Base-by-base conservation (phyloP, 2,888 invertebrate genomes). In the Gari tellinella region DNA sequence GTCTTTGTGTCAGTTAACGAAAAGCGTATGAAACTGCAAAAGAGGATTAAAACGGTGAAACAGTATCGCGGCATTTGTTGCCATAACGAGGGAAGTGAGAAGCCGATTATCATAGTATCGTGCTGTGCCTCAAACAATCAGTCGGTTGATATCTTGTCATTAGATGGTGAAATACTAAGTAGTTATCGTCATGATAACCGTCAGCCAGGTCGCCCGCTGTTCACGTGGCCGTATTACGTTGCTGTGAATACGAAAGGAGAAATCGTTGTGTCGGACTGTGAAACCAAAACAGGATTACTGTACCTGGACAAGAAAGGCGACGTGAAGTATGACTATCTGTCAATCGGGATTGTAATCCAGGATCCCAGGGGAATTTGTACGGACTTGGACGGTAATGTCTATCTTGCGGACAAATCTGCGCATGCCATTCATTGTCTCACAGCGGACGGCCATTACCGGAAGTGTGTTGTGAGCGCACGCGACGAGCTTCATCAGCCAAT, bases 171-270 rank as follows among this genome's bases (percentile, higher is more conserved):
- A 51, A 68, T 84, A 43, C 26, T 84, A 17, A 72, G 75, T 25
- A 80, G 75, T 31, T 80, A 64, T 38, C 72, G 84, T 0, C 80
- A 84, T 21, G 84, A 84, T 62, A 78, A 72, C 48, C 75, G 84
- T 14, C 77, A 76, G 23, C 77, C 72, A 19, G 79, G 82, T 1
- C 65, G 76, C 8, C 69, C 77, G 7, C 52, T 84, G n/a, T 84
- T 84, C 60, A 82, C 84, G 15, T 84, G 84, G 84, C 84, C 84
- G 10, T 84, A 84, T 66, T 84, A 84, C 57, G 80, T 84, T 14
- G 78, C 80, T 4, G 75, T 75, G 23, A 82, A 76, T 38, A 48
- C 55, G 53, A 63, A 67, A 49, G 82, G 82, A 43, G 82, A 84
- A 56, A 80, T 84, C 37, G 72, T 84, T 41, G 80, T 84, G 10